Evolutionary conservation across 2,113 vertebrate species (phyloP), one percentile per base, ranked within the genome.

Genomic region (Stegastes partitus): DNA sequence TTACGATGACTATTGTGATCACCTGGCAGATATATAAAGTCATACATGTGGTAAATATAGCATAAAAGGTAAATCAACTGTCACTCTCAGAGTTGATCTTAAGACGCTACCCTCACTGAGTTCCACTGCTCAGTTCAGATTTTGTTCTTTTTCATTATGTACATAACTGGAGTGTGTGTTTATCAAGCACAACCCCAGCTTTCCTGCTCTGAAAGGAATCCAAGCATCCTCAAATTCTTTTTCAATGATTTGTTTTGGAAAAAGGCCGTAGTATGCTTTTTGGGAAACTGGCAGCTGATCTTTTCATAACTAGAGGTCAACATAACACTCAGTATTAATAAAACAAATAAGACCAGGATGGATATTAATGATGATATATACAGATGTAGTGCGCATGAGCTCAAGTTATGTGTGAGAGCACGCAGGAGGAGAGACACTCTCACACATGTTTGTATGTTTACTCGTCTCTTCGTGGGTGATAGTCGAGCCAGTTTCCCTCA

Each of bases 341-440:
- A 68, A 87, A 88, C 71, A 84, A 85, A 84, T 44, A 86, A 25
- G 42, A 53, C 37, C 18, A 9, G 61, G 81, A 79, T 71, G 69
- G 77, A 86, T 87, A 75, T 82, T 84, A 87, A 84, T 54, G 75
- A 72, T 72, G 69, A 84, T 85, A 77, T 85, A 76, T 58, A 82
- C 59, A 85, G 70, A 86, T 77, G 70, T 64, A 59, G n/a, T 59
- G 74, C 11, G 11, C 67, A 77, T 54, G 26, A 72, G 69, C 31
- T 61, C 67, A 73, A 82, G 74, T 78, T 76, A 78, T 81, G 76
- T 85, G 81, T 85, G 76, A 74, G 63, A 65, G 70, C 15, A 23
- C 22, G 50, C 57, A 63, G 61, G 64, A 59, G 73, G 73, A 73
- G 63, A 72, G 49, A 76, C 56, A 50, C 82, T 75, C 64, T 63